A percentile compares a stretch with the other conserved stretches of the same genome.
These are phyloP conservation scores for Disparrhopalites patrizii DNA, from an alignment of 2,888 invertebrate species.

Conservation along the genomic window DNA sequence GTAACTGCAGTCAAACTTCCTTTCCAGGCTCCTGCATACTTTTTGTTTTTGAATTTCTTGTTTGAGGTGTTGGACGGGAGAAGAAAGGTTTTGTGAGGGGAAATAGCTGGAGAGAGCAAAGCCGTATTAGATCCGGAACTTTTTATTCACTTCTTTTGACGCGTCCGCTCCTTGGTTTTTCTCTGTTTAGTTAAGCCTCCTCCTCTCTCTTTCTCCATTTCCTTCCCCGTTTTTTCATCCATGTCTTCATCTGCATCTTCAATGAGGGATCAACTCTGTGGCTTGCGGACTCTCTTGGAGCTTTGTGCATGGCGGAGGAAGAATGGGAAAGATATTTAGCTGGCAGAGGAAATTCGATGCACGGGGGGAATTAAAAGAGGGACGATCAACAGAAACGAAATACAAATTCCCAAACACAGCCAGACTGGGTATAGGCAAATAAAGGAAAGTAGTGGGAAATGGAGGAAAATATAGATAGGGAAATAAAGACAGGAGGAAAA, in stretches of 20 bases:
- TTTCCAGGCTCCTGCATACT: too few relatives aligned
- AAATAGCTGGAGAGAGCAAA: neutral
- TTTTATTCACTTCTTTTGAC: neutral
- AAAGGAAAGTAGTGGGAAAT: too few relatives aligned
- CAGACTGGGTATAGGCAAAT: too few relatives aligned
- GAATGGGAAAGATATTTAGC: neutral
- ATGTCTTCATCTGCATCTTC: constrained; percentile 21
- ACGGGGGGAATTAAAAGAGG: too few relatives aligned
- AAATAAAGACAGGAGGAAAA: too few relatives aligned
- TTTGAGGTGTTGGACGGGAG: too few relatives aligned
- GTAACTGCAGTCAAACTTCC: too few relatives aligned
- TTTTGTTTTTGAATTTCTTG: too few relatives aligned
- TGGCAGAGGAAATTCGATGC: too few relatives aligned
- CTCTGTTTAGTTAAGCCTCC: constrained; percentile 7
- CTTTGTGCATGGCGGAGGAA: neutral
- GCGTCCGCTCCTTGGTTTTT: neutral
- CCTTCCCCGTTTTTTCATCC: constrained; percentile 8
- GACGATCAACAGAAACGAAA: too few relatives aligned
- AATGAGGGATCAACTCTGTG: constrained; percentile 26
- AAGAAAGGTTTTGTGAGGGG: neutral
- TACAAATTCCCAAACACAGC: too few relatives aligned
- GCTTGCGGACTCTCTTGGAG: neutral
- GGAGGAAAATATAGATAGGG: too few relatives aligned
- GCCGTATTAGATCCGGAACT: neutral
- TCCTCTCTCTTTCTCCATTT: constrained; percentile 13